Conservation (phyloP, 2,113 vertebrate species). For the Ophiodon elongatus region DNA sequence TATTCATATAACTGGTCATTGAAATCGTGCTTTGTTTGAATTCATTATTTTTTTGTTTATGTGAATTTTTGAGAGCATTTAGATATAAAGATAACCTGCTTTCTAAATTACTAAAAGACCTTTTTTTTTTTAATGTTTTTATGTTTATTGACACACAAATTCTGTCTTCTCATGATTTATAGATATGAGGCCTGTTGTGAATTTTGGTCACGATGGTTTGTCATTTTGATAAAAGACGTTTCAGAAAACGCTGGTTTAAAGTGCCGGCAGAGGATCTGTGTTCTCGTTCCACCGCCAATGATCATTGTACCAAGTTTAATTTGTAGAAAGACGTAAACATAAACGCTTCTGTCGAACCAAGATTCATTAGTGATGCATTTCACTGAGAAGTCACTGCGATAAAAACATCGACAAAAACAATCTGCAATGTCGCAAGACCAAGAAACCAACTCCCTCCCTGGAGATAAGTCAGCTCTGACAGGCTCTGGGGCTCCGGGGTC, state of each 20-base stretch:
- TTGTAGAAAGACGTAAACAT: neutral
- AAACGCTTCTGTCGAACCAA: neutral
- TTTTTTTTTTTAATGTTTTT: too few species aligned
- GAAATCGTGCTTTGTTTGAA: too few species aligned
- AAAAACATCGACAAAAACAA: too few species aligned
- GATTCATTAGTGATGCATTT: neutral
- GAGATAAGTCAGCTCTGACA: neutral
- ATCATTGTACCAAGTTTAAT: neutral
- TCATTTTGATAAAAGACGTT: neutral
- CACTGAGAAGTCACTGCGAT: neutral
- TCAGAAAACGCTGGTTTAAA: neutral
- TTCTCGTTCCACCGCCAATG: neutral
- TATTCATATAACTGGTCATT: too few species aligned
- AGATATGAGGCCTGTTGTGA: neutral
- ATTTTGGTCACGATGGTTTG: neutral
- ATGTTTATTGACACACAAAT: too few species aligned
- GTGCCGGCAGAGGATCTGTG: neutral
- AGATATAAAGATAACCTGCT: too few species aligned
- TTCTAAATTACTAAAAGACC: too few species aligned
- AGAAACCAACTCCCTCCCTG: neutral
- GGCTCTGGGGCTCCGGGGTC: neutral
- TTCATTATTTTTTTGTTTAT: too few species aligned
- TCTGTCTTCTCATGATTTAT: too few species aligned
- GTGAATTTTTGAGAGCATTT: too few species aligned
- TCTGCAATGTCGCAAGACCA: too few species aligned